Conservation (phyloP, 2,888 invertebrate genomes). For the Slavum lentiscoides region DNA sequence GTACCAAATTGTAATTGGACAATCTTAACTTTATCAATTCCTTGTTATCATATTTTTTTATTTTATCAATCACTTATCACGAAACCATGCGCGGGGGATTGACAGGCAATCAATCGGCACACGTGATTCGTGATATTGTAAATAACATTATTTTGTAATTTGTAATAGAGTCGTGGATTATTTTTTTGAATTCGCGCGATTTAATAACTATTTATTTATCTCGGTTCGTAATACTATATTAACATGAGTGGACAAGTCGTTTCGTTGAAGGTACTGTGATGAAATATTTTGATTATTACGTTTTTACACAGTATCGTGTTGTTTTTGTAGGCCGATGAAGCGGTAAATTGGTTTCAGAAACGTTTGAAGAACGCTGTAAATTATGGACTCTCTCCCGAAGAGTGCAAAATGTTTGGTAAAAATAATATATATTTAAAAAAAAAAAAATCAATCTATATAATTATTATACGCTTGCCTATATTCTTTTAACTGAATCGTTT, state of each 20-base stretch:
- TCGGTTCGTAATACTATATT: not conserved
- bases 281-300: not conserved
- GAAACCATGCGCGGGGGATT: no score
- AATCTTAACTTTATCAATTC: no score
- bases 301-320: not conserved
- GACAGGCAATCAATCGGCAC: no score
- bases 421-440: not conserved
- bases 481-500: no score
- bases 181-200: no score
- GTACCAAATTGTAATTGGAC: no score
- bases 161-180: no score
- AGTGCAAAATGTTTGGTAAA: slow-evolving; percentile 33
- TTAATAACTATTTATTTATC: not conserved
- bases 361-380: not conserved
- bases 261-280: slow-evolving; percentile 28
- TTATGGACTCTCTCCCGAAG: slow-evolving; percentile 38
- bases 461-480: no score
- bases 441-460: no score
- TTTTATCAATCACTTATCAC: no score
- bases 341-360: slow-evolving; percentile 40
- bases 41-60: no score
- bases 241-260: slow-evolving; percentile 7
- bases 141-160: not conserved
- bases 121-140: no score
- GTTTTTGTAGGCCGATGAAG: slow-evolving; percentile 30